Evolutionary conservation across 37 sponge, comb jelly and placozoan species (phyloP), one percentile per base, ranked within the genome.

Genomic region (Chondrilla cf. caribensis): DNA sequence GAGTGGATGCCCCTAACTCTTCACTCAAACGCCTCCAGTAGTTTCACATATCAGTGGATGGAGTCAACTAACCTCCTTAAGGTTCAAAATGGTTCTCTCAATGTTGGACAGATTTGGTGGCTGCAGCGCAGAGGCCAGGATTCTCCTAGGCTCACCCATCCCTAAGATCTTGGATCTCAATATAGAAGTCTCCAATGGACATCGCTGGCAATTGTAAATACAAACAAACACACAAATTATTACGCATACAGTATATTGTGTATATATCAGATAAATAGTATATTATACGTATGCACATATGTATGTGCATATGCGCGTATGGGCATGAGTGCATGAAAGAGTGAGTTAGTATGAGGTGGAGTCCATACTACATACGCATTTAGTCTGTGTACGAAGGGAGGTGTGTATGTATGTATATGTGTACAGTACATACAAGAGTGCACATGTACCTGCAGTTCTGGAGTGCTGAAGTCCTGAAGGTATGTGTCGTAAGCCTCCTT

Each of bases 381-480:
- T n/a, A n/a, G n/a, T n/a, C n/a, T n/a, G n/a, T n/a, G n/a, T n/a
- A n/a, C n/a, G n/a, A n/a, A n/a, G n/a, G n/a, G n/a, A n/a, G n/a
- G n/a, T n/a, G n/a, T 7, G 31, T 58, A 42, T n/a, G 59, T 58
- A 32, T 19, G 21, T 70, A 21, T 38, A 40, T 32, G 44, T 28
- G 29, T 62, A n/a, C 64, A 19, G 64, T 62, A 6, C n/a, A 79
- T 32, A 32, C 82, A 64, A 6, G 22, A 22, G 38, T 2, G 57
- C n/a, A n/a, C n/a, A 38, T 81, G 35, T 22, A 94, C 95, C 80
- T 81, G 89, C 85, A 97, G 93, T 81, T 97, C 98, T 0, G 98
- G 95, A 3, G 51, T 66, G 62, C 79, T 90, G 86, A 90, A 90
- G 29, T 89, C 79, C 3, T 76, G 68, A 24, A 86, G 44, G 25